Evolutionary conservation across 2,797 vertebrate species (phyloP), one percentile per base, ranked within the genome.

Genomic region (Pipistrellus nathusii): DNA sequence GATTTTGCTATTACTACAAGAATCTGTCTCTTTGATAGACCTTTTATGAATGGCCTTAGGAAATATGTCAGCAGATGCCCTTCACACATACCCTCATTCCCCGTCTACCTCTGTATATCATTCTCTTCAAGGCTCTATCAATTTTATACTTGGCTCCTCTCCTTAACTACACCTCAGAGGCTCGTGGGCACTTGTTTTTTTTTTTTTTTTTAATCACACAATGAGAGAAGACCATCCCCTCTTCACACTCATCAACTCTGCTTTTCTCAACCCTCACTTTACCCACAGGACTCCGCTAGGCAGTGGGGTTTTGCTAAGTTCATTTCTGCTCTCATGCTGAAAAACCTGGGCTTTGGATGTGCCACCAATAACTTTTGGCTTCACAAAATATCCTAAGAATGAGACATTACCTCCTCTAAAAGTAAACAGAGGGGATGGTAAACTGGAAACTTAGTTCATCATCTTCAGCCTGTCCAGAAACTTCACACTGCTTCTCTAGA

Each of bases 341-440:
- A 91, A 76, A 88, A 25, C 25, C 41, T 69, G 15, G 17, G 17
- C 48, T 46, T 91, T 92, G 78, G 71, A 53, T 59, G 13, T 86
- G 13, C 18, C 59, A 32, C 71, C 38, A 14, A 10, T 15, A 44
- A n/a, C 35, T 91, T 80, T 81, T 27, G 17, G 81, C 38, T 95
- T 85, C 18, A 6, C 35, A 66, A 3, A 66, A 2, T 44, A 80
- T 27, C 18, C 75, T 57, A 30, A 90, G 27, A 14, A 25, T 21
- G 93, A 89, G 46, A 83, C 76, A 72, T 83, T 32, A 25, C 41
- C 72, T 44, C 78, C 64, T 48, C 32, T 81, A 15, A 85, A 84
- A 71, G 13, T 23, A 75, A 17, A 23, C 14, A 1, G 27, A 20
- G 48, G 71, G 10, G 32, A 3, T n/a, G 15, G 17, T n/a, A 51